These are phyloP conservation scores for Sitobion miscanthi DNA, from an alignment of 1,140 invertebrate species.

Conservation along the genomic window DNA sequence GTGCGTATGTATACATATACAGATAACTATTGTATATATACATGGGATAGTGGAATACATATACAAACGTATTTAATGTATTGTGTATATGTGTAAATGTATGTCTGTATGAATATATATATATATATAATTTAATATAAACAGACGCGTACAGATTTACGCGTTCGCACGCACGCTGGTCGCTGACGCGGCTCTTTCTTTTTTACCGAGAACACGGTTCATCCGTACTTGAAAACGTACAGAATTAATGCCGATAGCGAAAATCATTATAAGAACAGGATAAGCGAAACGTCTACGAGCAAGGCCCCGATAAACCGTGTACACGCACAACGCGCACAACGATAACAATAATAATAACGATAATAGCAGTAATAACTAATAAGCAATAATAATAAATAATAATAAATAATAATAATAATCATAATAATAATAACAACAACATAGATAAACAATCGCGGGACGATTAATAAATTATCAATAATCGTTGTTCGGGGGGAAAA, in stretches of 20 bases:
- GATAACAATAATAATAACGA: background rate
- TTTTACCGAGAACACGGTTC: background rate
- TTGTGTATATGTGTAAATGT: background rate
- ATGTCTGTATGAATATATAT: background rate
- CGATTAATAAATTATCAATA: background rate
- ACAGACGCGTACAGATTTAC: background rate
- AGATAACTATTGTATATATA: background rate
- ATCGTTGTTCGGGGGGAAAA: background rate
- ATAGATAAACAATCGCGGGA: background rate
- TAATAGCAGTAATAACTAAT: background rate
- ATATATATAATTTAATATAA: background rate
- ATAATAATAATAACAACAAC: background rate
- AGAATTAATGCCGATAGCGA: background rate
- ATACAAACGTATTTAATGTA: background rate
- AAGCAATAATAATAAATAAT: constrained; percentile 18
- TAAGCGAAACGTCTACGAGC: background rate
- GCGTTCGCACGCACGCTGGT: background rate
- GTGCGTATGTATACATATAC: background rate
- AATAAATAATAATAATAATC: background rate
- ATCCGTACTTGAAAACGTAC: background rate
- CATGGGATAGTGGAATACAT: too few relatives aligned
- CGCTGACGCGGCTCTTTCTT: background rate
- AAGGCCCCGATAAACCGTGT: background rate
- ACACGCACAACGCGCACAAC: background rate
- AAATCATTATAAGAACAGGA: background rate